A percentile compares a stretch with the other conserved stretches of the same genome.
phyloP scores from a whole-genome alignment of 2,113 vertebrate genomes.

The Galemys pyrenaicus region DNA sequence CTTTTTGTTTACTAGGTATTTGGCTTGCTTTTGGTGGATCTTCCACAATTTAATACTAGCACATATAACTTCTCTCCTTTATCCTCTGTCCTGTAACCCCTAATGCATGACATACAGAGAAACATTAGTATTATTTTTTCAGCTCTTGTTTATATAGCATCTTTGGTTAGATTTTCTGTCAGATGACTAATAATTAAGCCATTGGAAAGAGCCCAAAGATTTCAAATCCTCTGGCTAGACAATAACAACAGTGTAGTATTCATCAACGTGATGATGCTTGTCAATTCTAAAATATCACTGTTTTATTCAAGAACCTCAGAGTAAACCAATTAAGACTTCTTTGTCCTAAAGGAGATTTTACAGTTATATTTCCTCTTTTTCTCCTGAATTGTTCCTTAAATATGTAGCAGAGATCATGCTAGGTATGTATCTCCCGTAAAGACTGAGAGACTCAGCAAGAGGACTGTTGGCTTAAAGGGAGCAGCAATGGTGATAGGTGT shows the following conservation, averaged over 20 bases:
- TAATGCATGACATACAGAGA: neutral
- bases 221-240: conserved; percentile 21
- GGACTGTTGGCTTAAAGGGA: conserved; percentile 10
- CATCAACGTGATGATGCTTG: neutral
- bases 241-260: neutral
- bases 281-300: conserved; percentile 16
- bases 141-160: neutral
- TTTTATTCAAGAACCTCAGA: conserved; percentile 47
- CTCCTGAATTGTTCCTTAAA: neutral
- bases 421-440: neutral
- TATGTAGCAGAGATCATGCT: neutral
- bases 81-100: neutral
- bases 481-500: neutral
- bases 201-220: conserved; percentile 23
- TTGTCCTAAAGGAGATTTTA: conserved; percentile 48
- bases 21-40: conserved; percentile 17
- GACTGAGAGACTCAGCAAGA: neutral
- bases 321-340: conserved; percentile 47
- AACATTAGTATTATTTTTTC: conserved; percentile 29
- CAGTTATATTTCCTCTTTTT: neutral
- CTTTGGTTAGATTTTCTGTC: conserved; percentile 21
- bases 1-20: conserved; percentile 20
- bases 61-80: neutral
- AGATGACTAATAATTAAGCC: neutral
- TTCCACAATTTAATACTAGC: conserved; percentile 19